Conservation (phyloP, 1,140 invertebrate genomes). For the Sesamia nonagrioides region DNA sequence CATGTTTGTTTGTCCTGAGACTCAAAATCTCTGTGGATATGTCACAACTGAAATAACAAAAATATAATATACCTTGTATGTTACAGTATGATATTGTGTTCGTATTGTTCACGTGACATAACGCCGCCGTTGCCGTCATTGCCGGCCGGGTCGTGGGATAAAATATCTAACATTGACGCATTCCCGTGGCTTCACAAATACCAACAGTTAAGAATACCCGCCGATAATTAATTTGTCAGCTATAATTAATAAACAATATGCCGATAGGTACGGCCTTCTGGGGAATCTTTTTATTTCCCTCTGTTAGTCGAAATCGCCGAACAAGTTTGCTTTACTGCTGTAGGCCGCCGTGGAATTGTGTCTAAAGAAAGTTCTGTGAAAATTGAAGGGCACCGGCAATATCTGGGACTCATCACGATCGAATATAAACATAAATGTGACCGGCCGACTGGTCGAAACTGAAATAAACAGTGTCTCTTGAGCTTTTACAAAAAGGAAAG, state of each 20-base stretch:
- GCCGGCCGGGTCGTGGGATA: background rate
- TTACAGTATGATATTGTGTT: too few relatives aligned
- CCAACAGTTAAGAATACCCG: slow-evolving; percentile 26
- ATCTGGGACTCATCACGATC: too few relatives aligned
- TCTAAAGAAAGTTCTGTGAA: background rate
- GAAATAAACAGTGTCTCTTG: too few relatives aligned
- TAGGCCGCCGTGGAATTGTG: background rate
- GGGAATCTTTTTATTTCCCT: slow-evolving; percentile 12
- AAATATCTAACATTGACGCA: slow-evolving; percentile 22
- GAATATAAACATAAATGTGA: too few relatives aligned
- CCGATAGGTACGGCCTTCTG: slow-evolving; percentile 1
- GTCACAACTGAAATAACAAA: too few relatives aligned
- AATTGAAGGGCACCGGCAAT: too few relatives aligned
- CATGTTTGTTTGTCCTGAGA: too few relatives aligned
- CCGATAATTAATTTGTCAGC: slow-evolving; percentile 41
- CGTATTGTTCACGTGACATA: background rate
- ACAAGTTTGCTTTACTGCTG: slow-evolving; percentile 16
- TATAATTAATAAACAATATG: slow-evolving; percentile 45
- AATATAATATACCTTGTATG: too few relatives aligned
- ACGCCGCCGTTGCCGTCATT: background rate
- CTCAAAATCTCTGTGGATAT: too few relatives aligned
- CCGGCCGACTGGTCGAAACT: too few relatives aligned
- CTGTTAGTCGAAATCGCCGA: background rate
- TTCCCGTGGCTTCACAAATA: slow-evolving; percentile 13
- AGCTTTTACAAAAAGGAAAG: too few relatives aligned